A percentile compares a stretch with the other conserved stretches of the same genome.
Conservation (phyloP, 2,113 vertebrate species). For the Octodon degus region DNA sequence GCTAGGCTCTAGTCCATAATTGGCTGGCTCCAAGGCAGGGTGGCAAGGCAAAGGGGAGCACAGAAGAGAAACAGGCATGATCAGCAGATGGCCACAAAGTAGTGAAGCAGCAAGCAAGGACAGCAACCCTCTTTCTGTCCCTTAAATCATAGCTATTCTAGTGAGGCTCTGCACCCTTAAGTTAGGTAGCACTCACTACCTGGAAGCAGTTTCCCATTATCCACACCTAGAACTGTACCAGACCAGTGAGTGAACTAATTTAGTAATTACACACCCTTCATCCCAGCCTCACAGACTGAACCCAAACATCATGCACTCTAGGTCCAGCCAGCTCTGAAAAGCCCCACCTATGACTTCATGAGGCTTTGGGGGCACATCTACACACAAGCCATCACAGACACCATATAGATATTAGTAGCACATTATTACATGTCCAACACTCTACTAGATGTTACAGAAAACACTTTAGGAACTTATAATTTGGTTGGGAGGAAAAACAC, state of each 20-base stretch:
- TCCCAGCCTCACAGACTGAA: not conserved
- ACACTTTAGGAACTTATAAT: slow-evolving; percentile 51
- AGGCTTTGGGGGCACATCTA: not conserved
- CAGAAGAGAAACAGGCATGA: not conserved
- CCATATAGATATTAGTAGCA: not conserved
- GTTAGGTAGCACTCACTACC: not conserved
- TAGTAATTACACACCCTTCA: not conserved
- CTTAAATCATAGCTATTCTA: not conserved
- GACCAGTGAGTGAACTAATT: not conserved
- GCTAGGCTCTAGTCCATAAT: not conserved
- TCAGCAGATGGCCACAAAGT: not conserved
- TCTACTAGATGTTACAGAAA: slow-evolving; percentile 44
- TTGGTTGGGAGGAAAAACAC: not conserved
- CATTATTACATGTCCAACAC: slow-evolving; percentile 33
- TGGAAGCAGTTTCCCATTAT: not conserved
- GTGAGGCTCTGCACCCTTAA: not conserved
- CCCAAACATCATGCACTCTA: not conserved
- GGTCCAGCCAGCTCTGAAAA: not conserved
- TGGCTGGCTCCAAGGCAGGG: not conserved
- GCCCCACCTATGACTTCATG: not conserved
- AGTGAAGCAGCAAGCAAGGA: not conserved
- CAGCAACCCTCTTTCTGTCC: not conserved
- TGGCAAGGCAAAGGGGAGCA: not conserved
- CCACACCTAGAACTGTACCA: not conserved
- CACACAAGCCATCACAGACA: not conserved